A percentile compares a stretch with the other conserved stretches of the same genome.
phyloP scores from a whole-genome alignment of 1,140 invertebrate species.

The Drosophila azteca region DNA sequence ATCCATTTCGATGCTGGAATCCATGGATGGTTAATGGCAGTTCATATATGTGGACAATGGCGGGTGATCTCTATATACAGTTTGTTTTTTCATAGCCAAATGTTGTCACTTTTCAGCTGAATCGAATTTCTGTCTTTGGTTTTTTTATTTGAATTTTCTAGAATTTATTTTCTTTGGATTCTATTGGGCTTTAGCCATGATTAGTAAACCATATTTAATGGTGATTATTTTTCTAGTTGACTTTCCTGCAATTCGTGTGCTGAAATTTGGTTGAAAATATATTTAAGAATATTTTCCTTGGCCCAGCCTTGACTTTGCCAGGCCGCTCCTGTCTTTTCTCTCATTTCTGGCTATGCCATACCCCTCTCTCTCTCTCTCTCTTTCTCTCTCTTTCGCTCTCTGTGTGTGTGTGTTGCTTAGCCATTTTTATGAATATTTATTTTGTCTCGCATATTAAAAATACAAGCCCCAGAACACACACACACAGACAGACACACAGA shows the following conservation, averaged over 20 bases:
- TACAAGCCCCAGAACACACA: constrained; percentile 64
- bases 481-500: constrained; percentile 48
- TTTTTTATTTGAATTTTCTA: no score
- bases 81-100: no score
- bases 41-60: no score
- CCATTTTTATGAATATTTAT: constrained; percentile 80
- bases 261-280: not conserved
- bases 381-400: no score
- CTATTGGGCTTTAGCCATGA: no score
- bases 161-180: no score
- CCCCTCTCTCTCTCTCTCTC: not conserved
- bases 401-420: constrained; percentile 25
- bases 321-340: constrained; percentile 15
- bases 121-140: no score
- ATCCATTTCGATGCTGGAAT: not conserved
- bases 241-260: not conserved
- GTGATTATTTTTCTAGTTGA: no score
- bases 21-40: no score
- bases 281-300: constrained; percentile 15
- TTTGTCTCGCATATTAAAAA: constrained; percentile 80
- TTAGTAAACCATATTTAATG: no score
- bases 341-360: not conserved
- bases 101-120: no score
- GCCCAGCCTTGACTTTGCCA: constrained; percentile 40
- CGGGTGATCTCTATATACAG: no score